Base-by-base conservation (phyloP, 1,140 invertebrate genomes). In the Ceratina calcarata region DNA sequence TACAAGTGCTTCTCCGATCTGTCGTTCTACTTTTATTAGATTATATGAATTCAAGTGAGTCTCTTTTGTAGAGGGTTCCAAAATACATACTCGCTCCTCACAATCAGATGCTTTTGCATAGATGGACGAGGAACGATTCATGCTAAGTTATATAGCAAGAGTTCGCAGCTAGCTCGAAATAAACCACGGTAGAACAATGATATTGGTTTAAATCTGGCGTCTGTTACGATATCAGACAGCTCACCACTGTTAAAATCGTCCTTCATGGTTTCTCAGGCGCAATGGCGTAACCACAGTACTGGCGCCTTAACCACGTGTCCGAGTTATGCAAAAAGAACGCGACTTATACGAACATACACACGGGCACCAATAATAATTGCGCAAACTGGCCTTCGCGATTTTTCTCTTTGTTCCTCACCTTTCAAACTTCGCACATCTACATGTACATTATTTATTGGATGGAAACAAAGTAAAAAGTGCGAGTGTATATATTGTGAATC, bases 181-280 rank as follows among this genome's bases (percentile, higher is more conserved):
- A 37, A 49, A 55, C 37, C 3, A 37, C 10, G 15, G 18, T 45
- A 51, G 22, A 49, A 51, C 65, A 69, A 68, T 58, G 45, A 15
- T 24, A 49, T 76, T 8, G 37, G 18, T 68, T 68, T 12, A 27
- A 69, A 76, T 68, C 55, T 27, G 37, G 20, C 20, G 7, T 75
- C 32, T 7, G 18, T 67, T 67, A 53, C 49, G n/a, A 70, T 22
- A 20, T 45, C 15, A 2, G 12, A 53, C n/a, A 16, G 15, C n/a
- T 49, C 20, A 37, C 20, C 60, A 32, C 32, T 64, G 12, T 20
- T 15, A 22, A 58, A 20, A 12, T 10, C n/a, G 77, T 79, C 70
- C 77, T 79, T 73, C 77, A 60, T 22, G 16, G 51, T 72, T 79
- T 79, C 51, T 71, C 51, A 53, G 75, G 32, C 45, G n/a, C 68